Percentiles rank a stretch among this genome's conserved stretches.
phyloP scores from a whole-genome alignment of 2,797 vertebrate genomes.

The Brachyalestes nurse region DNA sequence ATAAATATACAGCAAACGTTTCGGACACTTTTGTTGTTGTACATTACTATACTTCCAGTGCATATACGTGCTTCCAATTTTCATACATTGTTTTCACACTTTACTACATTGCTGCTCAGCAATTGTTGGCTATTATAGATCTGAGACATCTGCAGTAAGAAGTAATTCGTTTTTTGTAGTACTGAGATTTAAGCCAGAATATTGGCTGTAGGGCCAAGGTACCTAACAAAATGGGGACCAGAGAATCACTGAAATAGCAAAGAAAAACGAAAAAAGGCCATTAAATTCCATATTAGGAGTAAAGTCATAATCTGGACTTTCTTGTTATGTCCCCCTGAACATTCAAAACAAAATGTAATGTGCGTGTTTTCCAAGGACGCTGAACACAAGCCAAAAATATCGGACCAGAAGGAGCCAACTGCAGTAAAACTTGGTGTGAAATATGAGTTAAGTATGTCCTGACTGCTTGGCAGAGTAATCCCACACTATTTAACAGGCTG shows the following conservation, averaged over 20 bases:
- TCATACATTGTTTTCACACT: too few relatives aligned
- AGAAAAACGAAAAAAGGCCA: neutral
- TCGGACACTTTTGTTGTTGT: too few relatives aligned
- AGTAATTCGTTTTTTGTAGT: too few relatives aligned
- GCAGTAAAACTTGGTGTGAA: neutral
- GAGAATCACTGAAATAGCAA: neutral
- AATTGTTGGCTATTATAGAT: too few relatives aligned
- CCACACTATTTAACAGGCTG: neutral
- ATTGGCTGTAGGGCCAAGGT: neutral
- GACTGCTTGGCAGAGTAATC: neutral
- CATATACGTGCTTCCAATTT: too few relatives aligned
- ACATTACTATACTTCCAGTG: too few relatives aligned
- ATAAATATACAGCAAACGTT: too few relatives aligned
- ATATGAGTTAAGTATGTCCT: neutral
- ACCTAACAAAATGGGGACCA: neutral
- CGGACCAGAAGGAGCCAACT: neutral
- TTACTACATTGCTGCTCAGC: too few relatives aligned
- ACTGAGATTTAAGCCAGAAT: too few relatives aligned
- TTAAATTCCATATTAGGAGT: neutral
- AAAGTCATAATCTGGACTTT: neutral
- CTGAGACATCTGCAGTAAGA: too few relatives aligned
- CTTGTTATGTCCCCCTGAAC: neutral
- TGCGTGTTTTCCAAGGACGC: conserved; percentile 16
- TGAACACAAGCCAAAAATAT: conserved; percentile 13
- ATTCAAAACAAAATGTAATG: conserved; percentile 15